A percentile compares a stretch with the other conserved stretches of the same genome.
These are phyloP conservation scores for Castor canadensis DNA, from an alignment of 2,113 vertebrate genomes.

Conservation along the genomic window DNA sequence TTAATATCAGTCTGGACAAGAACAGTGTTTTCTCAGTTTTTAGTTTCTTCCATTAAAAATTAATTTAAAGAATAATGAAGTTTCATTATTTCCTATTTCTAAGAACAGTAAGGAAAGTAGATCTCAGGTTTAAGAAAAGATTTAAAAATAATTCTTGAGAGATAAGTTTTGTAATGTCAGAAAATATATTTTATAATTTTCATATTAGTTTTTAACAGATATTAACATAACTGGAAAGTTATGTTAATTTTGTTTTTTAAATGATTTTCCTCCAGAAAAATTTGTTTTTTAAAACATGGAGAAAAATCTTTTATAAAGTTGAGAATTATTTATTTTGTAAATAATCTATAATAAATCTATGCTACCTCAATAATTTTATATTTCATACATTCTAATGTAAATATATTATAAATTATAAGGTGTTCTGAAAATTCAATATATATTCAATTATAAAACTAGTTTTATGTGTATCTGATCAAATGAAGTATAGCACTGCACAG, in stretches of 20 bases:
- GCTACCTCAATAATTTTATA: not conserved
- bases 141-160: not conserved
- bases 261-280: not conserved
- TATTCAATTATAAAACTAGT: not conserved
- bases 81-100: not conserved
- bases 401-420: not conserved
- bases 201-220: not conserved
- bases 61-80: not conserved
- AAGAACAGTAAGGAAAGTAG: not conserved
- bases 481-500: not conserved
- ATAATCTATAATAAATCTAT: not conserved
- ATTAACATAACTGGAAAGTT: not conserved
- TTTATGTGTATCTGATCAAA: not conserved
- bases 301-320: not conserved
- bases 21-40: not conserved
- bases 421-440: not conserved
- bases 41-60: not conserved
- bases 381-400: not conserved
- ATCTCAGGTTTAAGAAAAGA: not conserved
- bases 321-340: not conserved
- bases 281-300: not conserved
- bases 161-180: not conserved
- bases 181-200: not conserved
- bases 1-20: not conserved
- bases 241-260: conserved; percentile 15